Base-by-base conservation (phyloP, 1,140 invertebrate genomes). In the Sesamia nonagrioides region DNA sequence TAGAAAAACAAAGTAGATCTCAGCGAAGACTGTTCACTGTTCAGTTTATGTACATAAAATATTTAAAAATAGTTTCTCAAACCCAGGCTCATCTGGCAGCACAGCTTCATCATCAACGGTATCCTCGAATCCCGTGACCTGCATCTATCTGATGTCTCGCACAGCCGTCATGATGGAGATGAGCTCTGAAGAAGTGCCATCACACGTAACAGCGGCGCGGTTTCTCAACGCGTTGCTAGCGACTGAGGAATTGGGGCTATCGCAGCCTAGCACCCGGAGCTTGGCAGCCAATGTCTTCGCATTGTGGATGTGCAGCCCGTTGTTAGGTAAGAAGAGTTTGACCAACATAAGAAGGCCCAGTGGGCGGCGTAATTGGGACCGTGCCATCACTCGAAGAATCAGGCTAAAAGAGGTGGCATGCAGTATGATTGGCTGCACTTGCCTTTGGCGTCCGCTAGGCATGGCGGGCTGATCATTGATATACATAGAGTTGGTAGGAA, bases 131-230 rank as follows among this genome's bases (percentile, higher is more conserved):
- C 93, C 91, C 6, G 90, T 94, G 8, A 94, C 93, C 1, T 97
- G 96, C 84, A 95, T 97, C 4, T 97, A 97, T 86, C 91, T 97
- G 42, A 97, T 97, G 95, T 97, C 96, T 21, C 95, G 96, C 2
- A 95, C 96, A 21, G 96, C 96, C 8, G 94, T 97, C 45, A 96
- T 97, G 94, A 96, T 97, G 92, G 97, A 97, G 86, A 96, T 97
- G 89, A 91, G 90, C 58, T 92, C 91, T 0, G 93, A 94, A 21
- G 97, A 97, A 83, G 96, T 97, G 58, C 96, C 96, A 0, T 91
- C 95, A 1, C 95, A 95, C 58, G 96, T 96, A 52, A 96, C 96
- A 2, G 94, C 95, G 0, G 93, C 96, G 48, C 92, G 96, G 72
- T 96, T 96, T 84, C 81, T 96, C 1, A 96, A 95, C 75, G 96